phyloP scores from a whole-genome alignment of 2,113 vertebrate species.

The Puffinus mauretanicus region DNA sequence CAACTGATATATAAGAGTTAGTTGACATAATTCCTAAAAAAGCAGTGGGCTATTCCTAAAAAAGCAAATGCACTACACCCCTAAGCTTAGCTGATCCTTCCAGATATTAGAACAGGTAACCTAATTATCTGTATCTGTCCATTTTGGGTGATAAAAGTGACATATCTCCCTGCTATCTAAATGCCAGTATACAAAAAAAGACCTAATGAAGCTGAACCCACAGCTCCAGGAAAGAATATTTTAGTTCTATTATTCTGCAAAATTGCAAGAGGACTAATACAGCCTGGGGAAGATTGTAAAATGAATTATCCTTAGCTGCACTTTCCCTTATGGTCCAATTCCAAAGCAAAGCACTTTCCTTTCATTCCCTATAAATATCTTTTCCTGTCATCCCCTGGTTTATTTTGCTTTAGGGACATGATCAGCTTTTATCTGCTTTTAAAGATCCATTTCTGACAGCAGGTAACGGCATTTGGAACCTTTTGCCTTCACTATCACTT shows the following conservation, averaged over 20 bases:
- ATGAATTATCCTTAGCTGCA: constrained; percentile 39
- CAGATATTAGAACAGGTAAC: not conserved
- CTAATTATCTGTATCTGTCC: not conserved
- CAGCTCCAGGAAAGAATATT: constrained; percentile 20
- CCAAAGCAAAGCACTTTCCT: constrained; percentile 43
- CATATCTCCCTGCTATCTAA: not conserved
- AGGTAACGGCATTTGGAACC: not conserved
- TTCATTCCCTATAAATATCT: constrained; percentile 31
- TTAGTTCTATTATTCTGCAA: constrained; percentile 37
- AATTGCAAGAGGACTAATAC: constrained; percentile 17
- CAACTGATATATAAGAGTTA: not conserved
- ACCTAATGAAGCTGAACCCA: not conserved
- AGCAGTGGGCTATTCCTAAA: not conserved
- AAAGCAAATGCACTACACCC: not conserved
- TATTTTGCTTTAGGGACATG: constrained; percentile 44
- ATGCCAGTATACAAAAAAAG: not conserved
- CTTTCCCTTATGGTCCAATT: constrained; percentile 6
- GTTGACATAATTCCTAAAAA: not conserved
- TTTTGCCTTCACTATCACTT: not conserved
- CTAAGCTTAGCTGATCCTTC: not conserved
- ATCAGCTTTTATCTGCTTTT: constrained; percentile 41
- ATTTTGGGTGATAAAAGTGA: not conserved
- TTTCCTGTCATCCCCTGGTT: constrained; percentile 6
- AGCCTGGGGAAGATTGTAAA: constrained; percentile 27
- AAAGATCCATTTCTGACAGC: constrained; percentile 11